These are phyloP conservation scores for Dinothrombium tinctorium DNA, from an alignment of 1,140 invertebrate genomes.

Conservation along the genomic window DNA sequence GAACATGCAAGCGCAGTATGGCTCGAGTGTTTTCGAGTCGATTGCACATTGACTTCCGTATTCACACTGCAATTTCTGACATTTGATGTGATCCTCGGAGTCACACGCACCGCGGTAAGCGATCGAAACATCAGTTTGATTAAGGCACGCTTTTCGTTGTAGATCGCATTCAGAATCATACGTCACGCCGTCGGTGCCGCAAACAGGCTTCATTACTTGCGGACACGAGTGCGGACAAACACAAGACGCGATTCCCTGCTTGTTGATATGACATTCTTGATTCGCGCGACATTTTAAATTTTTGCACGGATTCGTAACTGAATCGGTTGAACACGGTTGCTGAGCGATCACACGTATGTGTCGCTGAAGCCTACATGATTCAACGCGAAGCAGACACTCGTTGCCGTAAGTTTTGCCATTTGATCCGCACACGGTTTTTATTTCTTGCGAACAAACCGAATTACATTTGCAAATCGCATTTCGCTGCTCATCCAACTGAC, in stretches of 20 bases:
- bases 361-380: slow-evolving; percentile 43
- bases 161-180: slow-evolving; percentile 44
- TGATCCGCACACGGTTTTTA: slow-evolving; percentile 55
- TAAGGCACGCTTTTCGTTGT: slow-evolving; percentile 39
- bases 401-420: slow-evolving; percentile 55
- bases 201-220: slow-evolving; percentile 43
- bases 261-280: slow-evolving; percentile 60
- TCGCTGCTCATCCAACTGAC: slow-evolving; percentile 40
- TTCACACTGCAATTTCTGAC: slow-evolving; percentile 40
- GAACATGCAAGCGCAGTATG: slow-evolving; percentile 55
- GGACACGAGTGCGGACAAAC: slow-evolving; percentile 48
- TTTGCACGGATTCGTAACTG: slow-evolving; percentile 55
- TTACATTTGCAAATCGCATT: slow-evolving; percentile 52
- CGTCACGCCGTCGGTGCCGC: slow-evolving; percentile 34
- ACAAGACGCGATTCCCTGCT: slow-evolving; percentile 52
- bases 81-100: slow-evolving; percentile 27
- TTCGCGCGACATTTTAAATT: slow-evolving; percentile 43
- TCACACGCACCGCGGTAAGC: slow-evolving; percentile 55
- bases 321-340: slow-evolving; percentile 37
- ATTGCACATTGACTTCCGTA: slow-evolving; percentile 52
- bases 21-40: slow-evolving; percentile 27
- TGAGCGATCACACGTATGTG: slow-evolving; percentile 47
- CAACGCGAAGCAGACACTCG: slow-evolving; percentile 48
- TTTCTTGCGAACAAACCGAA: slow-evolving; percentile 43
- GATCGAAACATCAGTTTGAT: slow-evolving; percentile 36